Evolutionary conservation across 2,888 invertebrate species (phyloP).

Genomic region (Conistra vaccinii): DNA sequence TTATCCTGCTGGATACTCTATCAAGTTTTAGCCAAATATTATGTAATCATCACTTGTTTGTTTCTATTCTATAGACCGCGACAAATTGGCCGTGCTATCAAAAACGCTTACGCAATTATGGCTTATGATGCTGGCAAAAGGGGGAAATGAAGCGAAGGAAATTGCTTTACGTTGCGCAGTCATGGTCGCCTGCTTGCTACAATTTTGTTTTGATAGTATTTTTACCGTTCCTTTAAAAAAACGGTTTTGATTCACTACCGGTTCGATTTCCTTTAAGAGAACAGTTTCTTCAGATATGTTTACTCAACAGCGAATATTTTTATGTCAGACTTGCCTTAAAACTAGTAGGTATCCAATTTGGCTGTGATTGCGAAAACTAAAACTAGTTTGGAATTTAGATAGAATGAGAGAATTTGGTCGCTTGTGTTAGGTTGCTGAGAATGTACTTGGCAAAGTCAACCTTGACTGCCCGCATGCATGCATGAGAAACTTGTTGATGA

Average conservation of each 20-base stretch:
- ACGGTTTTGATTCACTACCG: slow-evolving; percentile 12
- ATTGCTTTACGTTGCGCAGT: slow-evolving; percentile 53
- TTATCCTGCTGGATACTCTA: not conserved
- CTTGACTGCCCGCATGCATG: slow-evolving; percentile 9
- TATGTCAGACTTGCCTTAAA: slow-evolving; percentile 22
- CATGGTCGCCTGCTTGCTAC: slow-evolving; percentile 46
- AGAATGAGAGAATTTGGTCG: slow-evolving; percentile 1
- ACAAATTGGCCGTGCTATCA: slow-evolving; percentile 42
- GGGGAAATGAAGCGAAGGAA: slow-evolving; percentile 59
- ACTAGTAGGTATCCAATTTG: slow-evolving; percentile 5
- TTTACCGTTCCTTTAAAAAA: slow-evolving; percentile 18
- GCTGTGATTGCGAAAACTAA: slow-evolving; percentile 16
- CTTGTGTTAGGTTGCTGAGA: not conserved
- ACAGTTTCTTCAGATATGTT: slow-evolving; percentile 2
- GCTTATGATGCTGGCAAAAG: slow-evolving; percentile 53
- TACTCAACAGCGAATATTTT: not conserved
- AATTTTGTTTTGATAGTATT: slow-evolving; percentile 19
- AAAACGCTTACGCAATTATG: slow-evolving; percentile 44
- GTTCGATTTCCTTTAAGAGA: slow-evolving; percentile 21
- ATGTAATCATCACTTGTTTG: slow-evolving; percentile 28
- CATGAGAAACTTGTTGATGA: not conserved
- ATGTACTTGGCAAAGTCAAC: not conserved
- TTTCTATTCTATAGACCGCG: slow-evolving; percentile 23
- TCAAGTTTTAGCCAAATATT: slow-evolving; percentile 21
- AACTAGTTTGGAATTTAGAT: slow-evolving; percentile 17